Conservation (phyloP, 2,113 vertebrate species). For the Lota lota region DNA sequence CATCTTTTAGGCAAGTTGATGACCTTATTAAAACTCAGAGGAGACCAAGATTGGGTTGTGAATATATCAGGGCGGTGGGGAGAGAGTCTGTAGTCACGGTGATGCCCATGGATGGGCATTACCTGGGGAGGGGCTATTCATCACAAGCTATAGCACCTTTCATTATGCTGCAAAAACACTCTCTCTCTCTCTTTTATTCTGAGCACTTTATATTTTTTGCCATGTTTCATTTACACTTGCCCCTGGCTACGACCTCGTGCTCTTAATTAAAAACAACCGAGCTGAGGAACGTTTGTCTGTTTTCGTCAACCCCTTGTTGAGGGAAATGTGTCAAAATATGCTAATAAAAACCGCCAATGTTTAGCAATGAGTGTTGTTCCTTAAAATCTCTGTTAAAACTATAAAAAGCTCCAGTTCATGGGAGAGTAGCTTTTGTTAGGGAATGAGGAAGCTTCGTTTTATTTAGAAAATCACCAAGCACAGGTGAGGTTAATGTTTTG, state of each 20-base stretch:
- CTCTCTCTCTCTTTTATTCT: constrained; percentile 20
- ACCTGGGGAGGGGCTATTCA: constrained; percentile 52
- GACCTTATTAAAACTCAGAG: constrained; percentile 72
- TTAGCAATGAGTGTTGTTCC: constrained; percentile 44
- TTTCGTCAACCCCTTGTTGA: constrained; percentile 43
- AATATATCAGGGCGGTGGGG: constrained; percentile 62
- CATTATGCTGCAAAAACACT: constrained; percentile 48
- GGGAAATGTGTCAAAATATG: constrained; percentile 59
- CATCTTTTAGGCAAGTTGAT: constrained; percentile 69
- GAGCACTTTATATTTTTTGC: constrained; percentile 19
- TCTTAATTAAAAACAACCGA: constrained; percentile 67
- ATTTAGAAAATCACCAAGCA: not conserved
- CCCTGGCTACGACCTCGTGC: constrained; percentile 54
- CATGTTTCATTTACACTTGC: constrained; percentile 36
- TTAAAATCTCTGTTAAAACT: constrained; percentile 18
- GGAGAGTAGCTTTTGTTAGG: no score
- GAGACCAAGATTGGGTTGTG: constrained; percentile 62
- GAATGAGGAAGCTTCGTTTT: no score
- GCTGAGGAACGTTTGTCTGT: constrained; percentile 50
- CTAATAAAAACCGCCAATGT: constrained; percentile 63
- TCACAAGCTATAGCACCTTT: constrained; percentile 56
- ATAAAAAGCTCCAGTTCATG: no score
- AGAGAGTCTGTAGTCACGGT: constrained; percentile 42
- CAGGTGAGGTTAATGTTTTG: no score
- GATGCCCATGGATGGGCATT: constrained; percentile 49